Evolutionary conservation across 2,797 vertebrate genomes (phyloP).

Genomic region (Acrossocheilus wenchowensis): DNA sequence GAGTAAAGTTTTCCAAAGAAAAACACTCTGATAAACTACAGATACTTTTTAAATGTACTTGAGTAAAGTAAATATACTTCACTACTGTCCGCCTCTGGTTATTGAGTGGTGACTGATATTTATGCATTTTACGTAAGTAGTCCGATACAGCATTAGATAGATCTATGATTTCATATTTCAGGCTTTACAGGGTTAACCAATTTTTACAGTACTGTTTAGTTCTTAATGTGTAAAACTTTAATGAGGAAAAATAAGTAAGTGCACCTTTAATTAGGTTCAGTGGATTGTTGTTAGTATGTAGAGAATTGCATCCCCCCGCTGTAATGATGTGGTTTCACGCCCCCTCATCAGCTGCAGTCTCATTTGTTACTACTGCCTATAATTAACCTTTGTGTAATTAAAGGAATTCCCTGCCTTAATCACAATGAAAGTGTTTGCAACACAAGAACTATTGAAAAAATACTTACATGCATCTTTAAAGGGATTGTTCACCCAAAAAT

Average conservation of each 20-base stretch:
- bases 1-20: too few relatives aligned
- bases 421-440: too few relatives aligned
- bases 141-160: too few relatives aligned
- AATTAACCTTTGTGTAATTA: neutral
- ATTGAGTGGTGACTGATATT: neutral
- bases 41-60: too few relatives aligned
- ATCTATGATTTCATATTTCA: neutral
- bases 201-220: neutral
- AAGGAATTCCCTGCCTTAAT: neutral
- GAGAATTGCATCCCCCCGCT: neutral
- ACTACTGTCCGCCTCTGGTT: too few relatives aligned
- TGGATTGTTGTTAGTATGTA: neutral
- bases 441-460: too few relatives aligned
- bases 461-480: neutral
- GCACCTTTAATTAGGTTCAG: neutral
- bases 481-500: neutral
- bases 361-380: neutral
- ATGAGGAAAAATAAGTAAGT: conserved; percentile 3
- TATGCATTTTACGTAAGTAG: too few relatives aligned
- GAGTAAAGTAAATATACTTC: too few relatives aligned
- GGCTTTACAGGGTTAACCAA: neutral
- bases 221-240: neutral
- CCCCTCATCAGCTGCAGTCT: neutral
- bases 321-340: neutral
- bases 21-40: too few relatives aligned